Conservation (phyloP, 2,113 vertebrate species). For the Ochotona curzoniae region DNA sequence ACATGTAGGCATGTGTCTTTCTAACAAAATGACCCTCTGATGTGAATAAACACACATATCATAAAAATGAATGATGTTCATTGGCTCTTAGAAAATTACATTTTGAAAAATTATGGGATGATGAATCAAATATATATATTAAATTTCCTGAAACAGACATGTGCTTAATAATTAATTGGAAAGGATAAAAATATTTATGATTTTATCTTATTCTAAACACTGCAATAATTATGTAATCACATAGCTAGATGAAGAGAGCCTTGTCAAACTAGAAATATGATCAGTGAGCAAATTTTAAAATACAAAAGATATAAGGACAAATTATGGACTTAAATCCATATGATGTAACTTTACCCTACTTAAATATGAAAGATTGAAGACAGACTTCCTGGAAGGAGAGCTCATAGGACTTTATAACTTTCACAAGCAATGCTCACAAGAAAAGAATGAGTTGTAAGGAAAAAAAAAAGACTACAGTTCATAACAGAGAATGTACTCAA, state of each 20-base stretch:
- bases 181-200: conserved; percentile 73
- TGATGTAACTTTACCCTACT: neutral
- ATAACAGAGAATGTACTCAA: neutral
- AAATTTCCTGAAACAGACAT: conserved; percentile 69
- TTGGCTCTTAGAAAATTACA: conserved; percentile 73
- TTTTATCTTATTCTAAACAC: conserved; percentile 65
- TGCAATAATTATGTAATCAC: conserved; percentile 66
- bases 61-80: conserved; percentile 69
- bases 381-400: neutral
- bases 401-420: neutral
- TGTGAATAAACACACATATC: conserved; percentile 34
- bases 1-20: conserved; percentile 38
- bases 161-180: conserved; percentile 77
- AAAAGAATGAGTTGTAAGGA: neutral
- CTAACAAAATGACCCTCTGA: conserved; percentile 56
- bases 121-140: conserved; percentile 76
- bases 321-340: neutral
- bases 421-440: neutral
- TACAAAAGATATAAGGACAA: neutral
- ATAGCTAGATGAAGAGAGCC: conserved; percentile 24
- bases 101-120: conserved; percentile 75
- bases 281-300: conserved; percentile 54
- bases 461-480: neutral
- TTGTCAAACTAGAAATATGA: conserved; percentile 24
- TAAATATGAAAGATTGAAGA: neutral